Conservation (phyloP, 2,113 vertebrate species). For the Albula goreensis region DNA sequence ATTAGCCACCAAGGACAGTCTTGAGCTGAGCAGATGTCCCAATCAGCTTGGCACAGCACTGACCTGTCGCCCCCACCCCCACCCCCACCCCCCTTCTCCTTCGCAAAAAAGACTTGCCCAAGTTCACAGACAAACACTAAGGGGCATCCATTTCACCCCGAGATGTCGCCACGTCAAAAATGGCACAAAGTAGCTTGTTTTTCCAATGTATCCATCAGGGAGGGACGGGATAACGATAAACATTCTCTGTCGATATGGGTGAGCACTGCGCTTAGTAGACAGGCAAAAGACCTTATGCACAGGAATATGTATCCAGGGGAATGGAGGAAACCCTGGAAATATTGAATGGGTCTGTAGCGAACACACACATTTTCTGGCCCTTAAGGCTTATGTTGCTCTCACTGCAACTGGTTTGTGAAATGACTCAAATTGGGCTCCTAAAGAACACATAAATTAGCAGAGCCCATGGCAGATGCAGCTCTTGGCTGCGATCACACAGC, state of each 20-base stretch:
- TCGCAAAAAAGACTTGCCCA: not conserved
- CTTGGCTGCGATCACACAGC: not conserved
- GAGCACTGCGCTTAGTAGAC: not conserved
- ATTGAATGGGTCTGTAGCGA: not conserved
- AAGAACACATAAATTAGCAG: not conserved
- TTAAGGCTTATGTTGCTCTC: not conserved
- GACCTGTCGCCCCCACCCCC: not conserved
- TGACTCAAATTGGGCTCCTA: not conserved
- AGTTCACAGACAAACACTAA: not conserved
- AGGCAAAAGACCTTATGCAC: not conserved
- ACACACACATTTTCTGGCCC: not conserved
- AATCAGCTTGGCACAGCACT: not conserved
- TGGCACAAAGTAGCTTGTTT: not conserved
- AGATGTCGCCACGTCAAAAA: not conserved
- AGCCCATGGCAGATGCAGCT: not conserved
- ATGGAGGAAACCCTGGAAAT: not conserved
- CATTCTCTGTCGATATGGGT: not conserved
- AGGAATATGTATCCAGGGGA: not conserved
- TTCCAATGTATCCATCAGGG: not conserved
- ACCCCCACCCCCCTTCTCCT: too few species aligned
- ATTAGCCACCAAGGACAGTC: not conserved
- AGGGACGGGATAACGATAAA: not conserved
- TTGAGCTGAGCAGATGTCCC: slow-evolving; percentile 6
- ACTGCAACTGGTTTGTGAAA: not conserved
- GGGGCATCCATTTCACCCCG: not conserved